Evolutionary conservation across 1,140 invertebrate genomes (phyloP), one percentile per base, ranked within the genome.

Genomic region (Procambarus virginalis): DNA sequence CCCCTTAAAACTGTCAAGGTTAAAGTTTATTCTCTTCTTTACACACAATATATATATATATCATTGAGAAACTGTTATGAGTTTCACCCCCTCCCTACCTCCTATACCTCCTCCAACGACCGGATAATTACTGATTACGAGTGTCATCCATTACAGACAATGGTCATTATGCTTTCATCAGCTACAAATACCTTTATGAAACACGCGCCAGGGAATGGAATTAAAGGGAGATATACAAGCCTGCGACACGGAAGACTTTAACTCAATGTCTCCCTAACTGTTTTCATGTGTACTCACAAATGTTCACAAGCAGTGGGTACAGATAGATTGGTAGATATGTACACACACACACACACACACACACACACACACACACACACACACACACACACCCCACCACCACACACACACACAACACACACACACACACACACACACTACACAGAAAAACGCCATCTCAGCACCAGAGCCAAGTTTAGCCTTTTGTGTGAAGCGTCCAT

Each of bases 401-500:
- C 20, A 76, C 46, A 76, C 20, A 76, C 46, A 76, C n/a, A n/a
- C n/a, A n/a, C n/a, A n/a, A n/a, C n/a, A n/a, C n/a, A n/a, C n/a
- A n/a, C n/a, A n/a, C 75, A 45, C 22, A 45, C 75, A 45, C 22
- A 45, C 75, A 76, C 22, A 76, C 75, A 76, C 22, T 2, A 46
- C 48, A 9, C 48, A n/a, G 49, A 9, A 79, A n/a, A 48, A 12
- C 60, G 17, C 20, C 14, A 3, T 20, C 12, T 64, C 60, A 64
- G 51, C 78, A 55, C 75, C 48, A 4, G 78, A 17, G 51, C 51
- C 12, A 49, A 82, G 80, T 82, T 82, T 64, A 82, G 80, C 51
- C 80, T 82, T 82, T 82, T 82, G 80, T 64, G 80, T 48, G 80
- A 64, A 82, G 51, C 80, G 58, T 82, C 80, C 80, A 82, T 82